Evolutionary conservation across 2,113 vertebrate genomes (phyloP).

Genomic region (Gyps fulvus): DNA sequence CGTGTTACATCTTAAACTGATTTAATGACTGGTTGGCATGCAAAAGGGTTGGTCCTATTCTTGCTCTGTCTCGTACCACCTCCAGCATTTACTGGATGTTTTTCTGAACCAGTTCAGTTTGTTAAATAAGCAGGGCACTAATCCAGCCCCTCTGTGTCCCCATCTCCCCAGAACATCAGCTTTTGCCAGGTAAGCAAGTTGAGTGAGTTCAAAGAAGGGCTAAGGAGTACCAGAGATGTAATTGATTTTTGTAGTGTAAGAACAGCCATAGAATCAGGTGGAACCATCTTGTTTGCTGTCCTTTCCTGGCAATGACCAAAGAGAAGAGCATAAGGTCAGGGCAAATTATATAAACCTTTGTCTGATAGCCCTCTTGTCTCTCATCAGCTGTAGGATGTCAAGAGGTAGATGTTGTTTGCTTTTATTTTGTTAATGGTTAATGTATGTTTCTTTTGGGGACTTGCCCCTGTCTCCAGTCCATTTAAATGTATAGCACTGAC

Average conservation of each 20-base stretch:
- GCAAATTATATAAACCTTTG: not conserved
- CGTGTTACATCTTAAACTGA: not conserved
- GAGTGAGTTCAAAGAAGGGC: not conserved
- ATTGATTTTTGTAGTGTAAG: not conserved
- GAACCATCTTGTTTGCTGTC: not conserved
- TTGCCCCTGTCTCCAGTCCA: not conserved
- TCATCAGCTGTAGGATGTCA: not conserved
- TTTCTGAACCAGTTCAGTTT: not conserved
- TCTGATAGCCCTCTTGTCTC: not conserved
- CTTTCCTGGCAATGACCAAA: not conserved
- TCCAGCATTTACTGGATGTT: not conserved
- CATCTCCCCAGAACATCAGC: not conserved
- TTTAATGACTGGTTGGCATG: not conserved
- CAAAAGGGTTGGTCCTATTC: not conserved
- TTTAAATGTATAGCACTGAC: not conserved
- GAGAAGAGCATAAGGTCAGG: not conserved
- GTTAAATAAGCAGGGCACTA: not conserved
- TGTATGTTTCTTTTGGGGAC: not conserved
- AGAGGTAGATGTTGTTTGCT: not conserved
- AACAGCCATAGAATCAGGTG: not conserved
- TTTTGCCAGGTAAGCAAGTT: not conserved
- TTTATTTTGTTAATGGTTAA: not conserved
- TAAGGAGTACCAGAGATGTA: not conserved
- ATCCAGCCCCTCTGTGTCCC: not conserved
- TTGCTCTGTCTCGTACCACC: not conserved